phyloP scores from a whole-genome alignment of 2,888 invertebrate species.

The Philopedon plagiatum region DNA sequence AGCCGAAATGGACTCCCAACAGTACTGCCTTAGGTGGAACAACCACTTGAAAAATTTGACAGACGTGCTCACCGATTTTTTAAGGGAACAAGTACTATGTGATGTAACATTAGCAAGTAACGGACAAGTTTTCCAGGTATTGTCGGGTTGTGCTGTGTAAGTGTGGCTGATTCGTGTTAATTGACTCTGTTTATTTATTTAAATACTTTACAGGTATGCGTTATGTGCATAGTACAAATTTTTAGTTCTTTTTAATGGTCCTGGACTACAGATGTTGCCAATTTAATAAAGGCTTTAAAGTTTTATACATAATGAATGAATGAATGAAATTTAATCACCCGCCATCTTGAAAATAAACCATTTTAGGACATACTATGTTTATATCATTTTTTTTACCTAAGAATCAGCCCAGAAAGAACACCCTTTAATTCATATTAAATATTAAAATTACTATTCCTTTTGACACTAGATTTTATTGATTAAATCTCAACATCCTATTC shows the following conservation, averaged over 20 bases:
- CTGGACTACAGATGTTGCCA: too few species aligned
- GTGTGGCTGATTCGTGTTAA: neutral
- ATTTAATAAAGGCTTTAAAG: too few species aligned
- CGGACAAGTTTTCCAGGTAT: conserved; percentile 80
- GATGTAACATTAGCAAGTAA: conserved; percentile 95
- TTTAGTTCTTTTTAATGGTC: too few species aligned
- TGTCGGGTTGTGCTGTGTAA: conserved; percentile 5
- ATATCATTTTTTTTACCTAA: too few species aligned
- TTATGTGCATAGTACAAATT: neutral
- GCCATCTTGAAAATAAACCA: too few species aligned
- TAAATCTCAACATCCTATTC: neutral
- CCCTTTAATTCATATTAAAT: too few species aligned
- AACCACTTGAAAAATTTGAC: conserved; percentile 93
- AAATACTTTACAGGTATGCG: neutral
- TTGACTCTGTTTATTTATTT: neutral
- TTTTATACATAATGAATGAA: too few species aligned
- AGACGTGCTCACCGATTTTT: conserved; percentile 88
- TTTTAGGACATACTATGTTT: too few species aligned
- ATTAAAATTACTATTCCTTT: too few species aligned
- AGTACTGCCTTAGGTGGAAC: conserved; percentile 96
- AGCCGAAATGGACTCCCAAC: conserved; percentile 78
- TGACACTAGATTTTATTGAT: too few species aligned
- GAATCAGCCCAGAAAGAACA: too few species aligned
- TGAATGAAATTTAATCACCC: too few species aligned
- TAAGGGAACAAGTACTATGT: conserved; percentile 90